Percentiles rank a stretch among this genome's conserved stretches.
Conservation (phyloP, 2,888 invertebrate species). For the Eupsilia transversa region DNA sequence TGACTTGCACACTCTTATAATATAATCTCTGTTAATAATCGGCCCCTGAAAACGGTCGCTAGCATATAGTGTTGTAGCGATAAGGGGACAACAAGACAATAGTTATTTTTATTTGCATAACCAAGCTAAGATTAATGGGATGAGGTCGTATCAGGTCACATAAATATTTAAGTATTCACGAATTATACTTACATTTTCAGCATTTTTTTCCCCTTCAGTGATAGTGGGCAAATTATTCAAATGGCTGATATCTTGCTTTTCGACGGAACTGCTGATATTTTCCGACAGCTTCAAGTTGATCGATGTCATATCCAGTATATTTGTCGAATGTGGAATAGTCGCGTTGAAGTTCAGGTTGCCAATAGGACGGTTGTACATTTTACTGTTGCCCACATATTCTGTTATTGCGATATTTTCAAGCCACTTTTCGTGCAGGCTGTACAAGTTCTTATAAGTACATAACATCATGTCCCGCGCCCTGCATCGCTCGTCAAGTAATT, state of each 20-base stretch:
- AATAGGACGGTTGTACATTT: slow-evolving; percentile 83
- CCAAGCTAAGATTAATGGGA: slow-evolving; percentile 4
- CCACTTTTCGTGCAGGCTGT: slow-evolving; percentile 87
- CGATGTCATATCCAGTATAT: slow-evolving; percentile 92
- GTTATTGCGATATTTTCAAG: slow-evolving; percentile 86
- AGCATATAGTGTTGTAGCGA: too few relatives aligned
- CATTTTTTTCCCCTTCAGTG: slow-evolving; percentile 91
- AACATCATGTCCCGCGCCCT: slow-evolving; percentile 91
- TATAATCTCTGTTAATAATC: too few relatives aligned
- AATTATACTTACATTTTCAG: slow-evolving; percentile 89
- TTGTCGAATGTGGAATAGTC: slow-evolving; percentile 89
- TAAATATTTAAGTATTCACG: slow-evolving; percentile 1
- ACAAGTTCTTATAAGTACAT: slow-evolving; percentile 92
- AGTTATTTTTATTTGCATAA: too few relatives aligned
- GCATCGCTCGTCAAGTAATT: slow-evolving; percentile 93
- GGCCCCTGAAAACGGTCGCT: too few relatives aligned
- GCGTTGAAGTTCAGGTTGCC: slow-evolving; percentile 89
- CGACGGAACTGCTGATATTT: slow-evolving; percentile 88
- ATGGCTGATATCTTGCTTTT: slow-evolving; percentile 86
- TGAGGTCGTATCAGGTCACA: not conserved
- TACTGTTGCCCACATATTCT: slow-evolving; percentile 82
- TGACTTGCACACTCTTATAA: too few relatives aligned
- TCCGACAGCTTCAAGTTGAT: slow-evolving; percentile 92
- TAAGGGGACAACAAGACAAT: too few relatives aligned
- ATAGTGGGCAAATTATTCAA: slow-evolving; percentile 79